Evolutionary conservation across 1,140 invertebrate genomes (phyloP), one percentile per base, ranked within the genome.

Genomic region (Drosophila biarmipes): DNA sequence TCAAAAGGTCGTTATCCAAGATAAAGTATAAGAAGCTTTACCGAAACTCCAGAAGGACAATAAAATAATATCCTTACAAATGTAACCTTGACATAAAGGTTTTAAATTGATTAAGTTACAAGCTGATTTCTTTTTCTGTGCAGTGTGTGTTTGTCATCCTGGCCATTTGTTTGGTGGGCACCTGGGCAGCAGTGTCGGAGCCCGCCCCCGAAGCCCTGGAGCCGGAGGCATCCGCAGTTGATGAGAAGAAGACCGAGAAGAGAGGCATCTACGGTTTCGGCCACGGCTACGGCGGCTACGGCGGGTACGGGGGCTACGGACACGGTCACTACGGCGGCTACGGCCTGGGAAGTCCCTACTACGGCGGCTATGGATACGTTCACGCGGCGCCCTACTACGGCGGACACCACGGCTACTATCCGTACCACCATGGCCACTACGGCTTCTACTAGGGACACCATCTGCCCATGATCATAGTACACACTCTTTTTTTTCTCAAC

Each of bases 231-330:
- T 52, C 56, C 10, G 40, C 71, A 7, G 43, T 86, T 11, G 81
- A 37, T 11, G 90, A 80, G 14, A 91, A 91, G 69, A 91, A 90
- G 68, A 90, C 81, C 2, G 86, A 91, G 24, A 91, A 91, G 35
- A 79, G 90, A 14, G 90, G 90, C 6, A 87, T 90, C 27, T 91
- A 85, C 24, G 90, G 90, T 1, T 90, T 91, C 12, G 90, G 89
- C 6, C 90, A 90, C 58, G 82, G 62, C 7, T 67, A 64, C 5
- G 63, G 49, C 0, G 82, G 42, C 5, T 67, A 64, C 4, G 62
- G 40, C 5, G 66, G 63, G 5, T 89, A 80, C 15, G 80, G 78
- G 2, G 78, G 76, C 15, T 71, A 80, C 24, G 87, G 86, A 40
- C 64, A 87, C 17, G 85, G 66, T 5, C 49, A 68, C 62, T 67